A percentile compares a stretch with the other conserved stretches of the same genome.
phyloP scores from a whole-genome alignment of 1,140 invertebrate species.

The Atta colombica region DNA sequence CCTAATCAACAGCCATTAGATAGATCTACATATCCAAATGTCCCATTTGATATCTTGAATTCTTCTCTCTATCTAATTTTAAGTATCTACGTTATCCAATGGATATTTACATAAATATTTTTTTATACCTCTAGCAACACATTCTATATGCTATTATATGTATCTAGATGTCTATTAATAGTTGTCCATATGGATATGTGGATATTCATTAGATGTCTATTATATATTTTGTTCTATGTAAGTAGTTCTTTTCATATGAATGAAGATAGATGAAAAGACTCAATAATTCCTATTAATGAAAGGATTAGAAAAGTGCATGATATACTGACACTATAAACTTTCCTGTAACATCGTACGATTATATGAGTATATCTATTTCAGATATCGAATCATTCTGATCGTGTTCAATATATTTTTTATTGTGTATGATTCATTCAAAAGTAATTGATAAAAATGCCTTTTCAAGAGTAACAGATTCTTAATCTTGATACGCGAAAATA shows the following conservation, averaged over 20 bases:
- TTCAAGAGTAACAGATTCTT: not conserved
- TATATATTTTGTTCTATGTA: too few species aligned
- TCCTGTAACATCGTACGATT: not conserved
- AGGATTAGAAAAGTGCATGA: not conserved
- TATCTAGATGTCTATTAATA: too few species aligned
- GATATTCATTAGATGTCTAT: too few species aligned
- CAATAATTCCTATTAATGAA: not conserved
- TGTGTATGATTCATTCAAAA: not conserved
- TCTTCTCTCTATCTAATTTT: too few species aligned
- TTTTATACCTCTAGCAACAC: too few species aligned
- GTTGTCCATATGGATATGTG: too few species aligned
- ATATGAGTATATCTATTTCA: not conserved
- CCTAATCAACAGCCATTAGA: too few species aligned
- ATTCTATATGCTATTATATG: too few species aligned
- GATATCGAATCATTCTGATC: constrained; percentile 17
- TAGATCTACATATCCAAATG: too few species aligned
- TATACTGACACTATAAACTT: not conserved
- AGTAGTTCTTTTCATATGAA: not conserved
- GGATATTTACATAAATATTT: too few species aligned
- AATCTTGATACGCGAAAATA: not conserved
- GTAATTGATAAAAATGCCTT: not conserved
- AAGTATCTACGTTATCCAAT: too few species aligned
- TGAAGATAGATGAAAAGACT: not conserved
- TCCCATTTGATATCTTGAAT: too few species aligned
- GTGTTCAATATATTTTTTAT: not conserved